Base-by-base conservation (phyloP, 2,113 vertebrate genomes). In the Sula dactylatra region DNA sequence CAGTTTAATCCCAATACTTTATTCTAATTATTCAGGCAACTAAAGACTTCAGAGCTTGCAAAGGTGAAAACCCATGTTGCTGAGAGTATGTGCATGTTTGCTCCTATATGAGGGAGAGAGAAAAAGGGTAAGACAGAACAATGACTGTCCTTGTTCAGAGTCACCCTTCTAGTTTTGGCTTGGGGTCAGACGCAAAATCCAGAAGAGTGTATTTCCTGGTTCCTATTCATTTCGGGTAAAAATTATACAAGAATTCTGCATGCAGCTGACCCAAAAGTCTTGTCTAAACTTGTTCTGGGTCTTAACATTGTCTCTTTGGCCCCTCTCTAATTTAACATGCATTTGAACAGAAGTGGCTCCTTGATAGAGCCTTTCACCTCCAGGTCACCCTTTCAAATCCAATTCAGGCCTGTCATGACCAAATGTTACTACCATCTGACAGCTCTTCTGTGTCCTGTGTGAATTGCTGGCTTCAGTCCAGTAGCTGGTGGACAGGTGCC, bases 351-450 rank as follows among this genome's bases (percentile, higher is more conserved):
- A 91, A 97, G 78, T 47, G 71, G 50, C 78, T 95, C 81, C 74
- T 90, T 55, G 89, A 94, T 45, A 66, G 89, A 93, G 91, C 95
- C 96, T 95, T 96, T 97, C 97, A 97, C 95, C 94, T 96, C 91
- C 79, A 94, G 93, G 96, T 97, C 95, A 97, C 82, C 86, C 93
- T 90, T 96, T 96, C 93, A 90, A 95, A 97, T 97, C 94, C 96
- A 93, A 91, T 95, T 96, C 95, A 96, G 95, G 84, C 82, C 91
- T 96, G 95, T 97, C 94, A 1, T 74, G 91, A 81, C 93, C 96
- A 97, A 97, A 97, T 97, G 96, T 88, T 95, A 52, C 91, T 62
- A 47, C 96, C 95, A 95, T 96, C 97, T 97, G 97, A 97, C 3
- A 2, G 67, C 91, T 97, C 71, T 34, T 83, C 66, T 81, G 87